Conservation (phyloP, 2,113 vertebrate species). For the Psophia crepitans region DNA sequence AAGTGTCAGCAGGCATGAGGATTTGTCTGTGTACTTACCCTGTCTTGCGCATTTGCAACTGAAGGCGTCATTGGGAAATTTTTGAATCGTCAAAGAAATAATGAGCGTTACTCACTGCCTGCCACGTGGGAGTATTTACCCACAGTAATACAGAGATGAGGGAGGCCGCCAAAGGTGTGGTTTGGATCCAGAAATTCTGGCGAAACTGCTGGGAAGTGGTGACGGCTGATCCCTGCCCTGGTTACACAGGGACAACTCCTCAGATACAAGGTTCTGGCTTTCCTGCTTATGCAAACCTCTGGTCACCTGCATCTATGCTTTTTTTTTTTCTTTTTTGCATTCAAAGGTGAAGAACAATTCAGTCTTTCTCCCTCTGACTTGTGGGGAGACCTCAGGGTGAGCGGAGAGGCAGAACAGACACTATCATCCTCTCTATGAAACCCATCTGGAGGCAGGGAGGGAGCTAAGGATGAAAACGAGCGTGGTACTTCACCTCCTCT, state of each 20-base stretch:
- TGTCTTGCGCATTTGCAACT: accelerated
- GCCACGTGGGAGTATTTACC: neutral
- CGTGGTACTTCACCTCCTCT: neutral
- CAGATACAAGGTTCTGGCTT: neutral
- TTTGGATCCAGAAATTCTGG: neutral
- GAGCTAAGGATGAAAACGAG: neutral
- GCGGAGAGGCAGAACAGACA: neutral
- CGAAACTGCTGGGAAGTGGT: neutral
- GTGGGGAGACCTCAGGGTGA: neutral
- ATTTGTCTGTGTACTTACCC: accelerated
- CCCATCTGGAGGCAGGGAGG: neutral
- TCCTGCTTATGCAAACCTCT: neutral
- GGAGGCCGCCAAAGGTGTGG: neutral
- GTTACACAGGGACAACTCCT: neutral
- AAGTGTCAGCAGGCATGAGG: neutral
- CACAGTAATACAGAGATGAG: neutral
- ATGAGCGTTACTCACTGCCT: neutral
- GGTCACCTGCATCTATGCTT: neutral
- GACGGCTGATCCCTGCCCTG: neutral
- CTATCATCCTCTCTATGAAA: neutral
- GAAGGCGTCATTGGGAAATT: neutral
- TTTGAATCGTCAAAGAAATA: neutral
- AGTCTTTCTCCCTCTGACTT: neutral
- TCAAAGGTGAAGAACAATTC: neutral
- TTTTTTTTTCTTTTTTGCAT: accelerated